phyloP scores from a whole-genome alignment of 2,888 invertebrate genomes.

The Orgyia antiqua region DNA sequence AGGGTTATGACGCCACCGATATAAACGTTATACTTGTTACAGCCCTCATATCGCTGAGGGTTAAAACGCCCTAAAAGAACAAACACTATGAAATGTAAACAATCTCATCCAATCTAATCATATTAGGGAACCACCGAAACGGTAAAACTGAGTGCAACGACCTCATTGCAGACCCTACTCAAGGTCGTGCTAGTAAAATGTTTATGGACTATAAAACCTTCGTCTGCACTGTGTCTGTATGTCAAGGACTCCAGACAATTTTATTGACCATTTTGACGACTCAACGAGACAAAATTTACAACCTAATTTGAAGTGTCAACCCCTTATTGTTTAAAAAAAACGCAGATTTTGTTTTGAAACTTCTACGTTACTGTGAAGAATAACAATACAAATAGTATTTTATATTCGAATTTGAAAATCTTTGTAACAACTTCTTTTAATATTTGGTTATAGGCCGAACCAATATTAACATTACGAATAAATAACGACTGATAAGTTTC shows the following conservation, averaged over 20 bases:
- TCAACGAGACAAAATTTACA: slow-evolving; percentile 48
- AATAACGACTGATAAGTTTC: too few species aligned
- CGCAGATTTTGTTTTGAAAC: too few species aligned
- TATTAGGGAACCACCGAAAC: slow-evolving; percentile 45
- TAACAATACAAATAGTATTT: too few species aligned
- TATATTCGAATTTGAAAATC: too few species aligned
- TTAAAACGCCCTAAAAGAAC: too few species aligned
- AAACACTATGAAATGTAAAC: slow-evolving; percentile 14
- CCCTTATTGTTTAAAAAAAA: slow-evolving; percentile 39
- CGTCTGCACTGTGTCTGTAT: slow-evolving; percentile 72
- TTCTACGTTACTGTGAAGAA: too few species aligned
- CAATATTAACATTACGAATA: too few species aligned
- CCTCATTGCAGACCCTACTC: slow-evolving; percentile 73
- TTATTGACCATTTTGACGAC: slow-evolving; percentile 59
- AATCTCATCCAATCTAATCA: slow-evolving; percentile 25
- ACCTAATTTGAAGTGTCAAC: slow-evolving; percentile 38
- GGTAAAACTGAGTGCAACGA: slow-evolving; percentile 68
- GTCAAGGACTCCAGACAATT: slow-evolving; percentile 74
- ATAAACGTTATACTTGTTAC: too few species aligned
- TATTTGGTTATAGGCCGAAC: too few species aligned
- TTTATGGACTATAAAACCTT: slow-evolving; percentile 75
- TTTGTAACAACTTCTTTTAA: too few species aligned
- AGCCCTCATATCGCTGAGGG: too few species aligned
- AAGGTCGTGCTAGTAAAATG: slow-evolving; percentile 77
- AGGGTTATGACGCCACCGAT: too few species aligned